Conservation (phyloP, 2,888 invertebrate species). For the Tyria jacobaeae region DNA sequence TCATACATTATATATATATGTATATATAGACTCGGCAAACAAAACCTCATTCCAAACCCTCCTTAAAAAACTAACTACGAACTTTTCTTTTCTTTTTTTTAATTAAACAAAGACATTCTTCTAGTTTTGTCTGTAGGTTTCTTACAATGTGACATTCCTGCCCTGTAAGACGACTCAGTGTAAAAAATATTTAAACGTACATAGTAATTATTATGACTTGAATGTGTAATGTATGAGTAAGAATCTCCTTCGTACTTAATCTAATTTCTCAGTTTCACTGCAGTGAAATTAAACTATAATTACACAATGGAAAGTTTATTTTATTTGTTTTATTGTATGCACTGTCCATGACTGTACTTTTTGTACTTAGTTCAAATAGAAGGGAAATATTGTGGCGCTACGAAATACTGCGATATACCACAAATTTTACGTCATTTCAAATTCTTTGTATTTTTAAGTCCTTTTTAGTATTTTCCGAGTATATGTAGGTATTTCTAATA, state of each 20-base stretch:
- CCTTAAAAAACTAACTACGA: too few relatives aligned
- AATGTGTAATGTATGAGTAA: constrained; percentile 12
- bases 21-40: too few relatives aligned
- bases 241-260: not conserved
- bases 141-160: not conserved
- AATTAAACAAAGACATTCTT: too few relatives aligned
- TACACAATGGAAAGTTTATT: constrained; percentile 14
- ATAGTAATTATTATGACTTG: not conserved
- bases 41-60: too few relatives aligned
- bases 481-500: too few relatives aligned
- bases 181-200: not conserved
- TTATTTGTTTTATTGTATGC: constrained; percentile 10
- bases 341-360: not conserved
- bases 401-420: not conserved
- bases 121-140: too few relatives aligned
- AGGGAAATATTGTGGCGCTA: not conserved
- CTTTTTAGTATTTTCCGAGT: too few relatives aligned
- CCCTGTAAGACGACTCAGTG: not conserved
- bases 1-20: too few relatives aligned
- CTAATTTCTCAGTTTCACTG: constrained; percentile 33
- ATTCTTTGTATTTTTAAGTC: too few relatives aligned
- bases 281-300: constrained; percentile 25
- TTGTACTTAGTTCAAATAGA: not conserved
- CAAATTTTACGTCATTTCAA: too few relatives aligned
- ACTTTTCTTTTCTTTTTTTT: too few relatives aligned